Base-by-base conservation (phyloP, 2,888 invertebrate genomes). In the Aquatica leii region DNA sequence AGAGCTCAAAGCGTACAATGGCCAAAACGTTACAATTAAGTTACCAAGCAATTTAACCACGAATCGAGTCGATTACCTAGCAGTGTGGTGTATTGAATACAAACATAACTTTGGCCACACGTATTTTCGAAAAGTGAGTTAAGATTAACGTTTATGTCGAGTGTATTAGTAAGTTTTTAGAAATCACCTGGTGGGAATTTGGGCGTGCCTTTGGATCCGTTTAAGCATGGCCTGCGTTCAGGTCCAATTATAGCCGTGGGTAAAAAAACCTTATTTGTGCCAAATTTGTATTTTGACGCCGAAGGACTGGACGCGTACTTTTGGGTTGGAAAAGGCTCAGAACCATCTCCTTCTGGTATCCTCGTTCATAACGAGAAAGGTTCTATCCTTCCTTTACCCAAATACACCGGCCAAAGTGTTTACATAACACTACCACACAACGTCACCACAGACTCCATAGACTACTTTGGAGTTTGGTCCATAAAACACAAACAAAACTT, bases 381-480 rank as follows among this genome's bases (percentile, higher is more conserved):
- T 9, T 66, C 68, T 12, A 40, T 1, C 1, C 20, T 60, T 14
- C 55, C 43, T 11, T 50, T 74, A 8, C 35, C 21, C 1, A 35
- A 35, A 1, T 74, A 74, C 37, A 52, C 59, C 3, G 69, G 71
- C 0, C 53, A 71, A 59, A 75, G 74, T 59, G 56, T 76, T 8
- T 70, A 72, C 31, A 52, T 77, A 1, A 57, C 17, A 2, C 51
- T 77, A 9, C 76, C 77, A 3, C 54, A 57, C 24, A 59, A 56
- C 43, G 17, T 69, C 12, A 71, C 66, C 5, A 57, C 69, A 4
- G 67, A 72, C 37, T 59, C 65, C 21, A 71, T 76, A 0, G 71
- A 75, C 11, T 76, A 74, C 58, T 69, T 78, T 5, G 70, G 64
- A 0, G 54, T 75, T 6, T 75, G 72, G 72, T 69, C 67, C 31